phyloP scores from a whole-genome alignment of 2,888 invertebrate genomes.

The Stenchaetothrips biformis region DNA sequence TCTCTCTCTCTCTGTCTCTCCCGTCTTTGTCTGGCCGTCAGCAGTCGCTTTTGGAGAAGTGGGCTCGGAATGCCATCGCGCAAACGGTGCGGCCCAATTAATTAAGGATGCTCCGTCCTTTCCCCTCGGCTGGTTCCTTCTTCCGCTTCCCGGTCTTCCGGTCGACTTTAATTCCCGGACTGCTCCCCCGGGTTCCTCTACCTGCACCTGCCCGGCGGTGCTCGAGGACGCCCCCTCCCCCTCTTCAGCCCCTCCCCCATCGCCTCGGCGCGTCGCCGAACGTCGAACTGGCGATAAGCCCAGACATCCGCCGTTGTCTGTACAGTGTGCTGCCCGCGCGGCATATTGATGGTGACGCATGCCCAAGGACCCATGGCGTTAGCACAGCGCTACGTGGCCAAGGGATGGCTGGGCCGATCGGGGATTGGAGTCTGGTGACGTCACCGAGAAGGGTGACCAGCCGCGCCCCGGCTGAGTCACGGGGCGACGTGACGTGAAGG shows the following conservation, averaged over 20 bases:
- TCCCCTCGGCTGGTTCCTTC: no score
- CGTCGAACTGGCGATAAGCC: not conserved
- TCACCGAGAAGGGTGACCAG: not conserved
- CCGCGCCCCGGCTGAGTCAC: not conserved
- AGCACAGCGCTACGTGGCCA: not conserved
- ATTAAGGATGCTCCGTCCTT: no score
- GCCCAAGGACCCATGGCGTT: not conserved
- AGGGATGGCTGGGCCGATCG: not conserved
- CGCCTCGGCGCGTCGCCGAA: not conserved
- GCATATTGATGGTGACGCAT: constrained; percentile 1
- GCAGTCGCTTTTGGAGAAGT: no score
- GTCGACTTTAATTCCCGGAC: no score
- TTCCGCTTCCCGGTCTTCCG: no score
- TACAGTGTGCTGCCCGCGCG: not conserved
- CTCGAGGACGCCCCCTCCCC: not conserved
- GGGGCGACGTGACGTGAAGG: no score
- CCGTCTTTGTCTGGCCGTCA: no score
- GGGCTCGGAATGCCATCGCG: no score
- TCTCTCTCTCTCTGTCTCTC: not conserved
- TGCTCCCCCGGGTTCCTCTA: not conserved
- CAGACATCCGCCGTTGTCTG: not conserved
- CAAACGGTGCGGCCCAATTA: no score
- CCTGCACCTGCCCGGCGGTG: not conserved
- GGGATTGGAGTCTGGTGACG: not conserved
- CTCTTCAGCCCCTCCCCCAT: not conserved